A percentile compares a stretch with the other conserved stretches of the same genome.
phyloP scores from a whole-genome alignment of 2,888 invertebrate species.

The Drosophila atripex region DNA sequence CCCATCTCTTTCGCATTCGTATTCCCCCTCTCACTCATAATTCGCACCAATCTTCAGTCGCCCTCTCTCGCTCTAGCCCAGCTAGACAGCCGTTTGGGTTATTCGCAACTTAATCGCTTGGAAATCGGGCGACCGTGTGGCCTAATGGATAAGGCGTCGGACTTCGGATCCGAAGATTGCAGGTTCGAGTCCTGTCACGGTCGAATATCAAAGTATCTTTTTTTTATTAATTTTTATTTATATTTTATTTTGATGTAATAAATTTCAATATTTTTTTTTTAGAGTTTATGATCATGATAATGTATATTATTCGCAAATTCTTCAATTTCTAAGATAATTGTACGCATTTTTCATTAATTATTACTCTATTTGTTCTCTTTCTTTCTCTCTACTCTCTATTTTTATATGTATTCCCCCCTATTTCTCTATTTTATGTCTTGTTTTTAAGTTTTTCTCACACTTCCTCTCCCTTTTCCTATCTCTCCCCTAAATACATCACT shows the following conservation, averaged over 20 bases:
- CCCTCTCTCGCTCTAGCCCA: conserved; percentile 9
- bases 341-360: too few species aligned
- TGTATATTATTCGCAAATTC: too few species aligned
- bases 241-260: background rate
- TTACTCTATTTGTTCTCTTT: too few species aligned
- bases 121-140: conserved; percentile 54
- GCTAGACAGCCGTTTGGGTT: background rate
- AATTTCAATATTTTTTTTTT: too few species aligned
- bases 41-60: conserved; percentile 6
- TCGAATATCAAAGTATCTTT: conserved; percentile 43
- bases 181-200: conserved; percentile 67
- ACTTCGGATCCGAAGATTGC: conserved; percentile 71
- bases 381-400: too few species aligned
- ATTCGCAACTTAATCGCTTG: background rate
- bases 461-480: too few species aligned
- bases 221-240: background rate
- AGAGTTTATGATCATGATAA: background rate
- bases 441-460: too few species aligned
- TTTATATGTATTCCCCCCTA: too few species aligned
- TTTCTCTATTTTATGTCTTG: too few species aligned
- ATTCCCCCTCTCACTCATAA: conserved; percentile 6
- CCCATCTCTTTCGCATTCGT: conserved; percentile 4
- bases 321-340: too few species aligned
- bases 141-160: conserved; percentile 71
- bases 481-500: background rate